Percentiles rank a stretch among this genome's conserved stretches.
Conservation (phyloP, 2,888 invertebrate genomes). For the Griposia aprilina region DNA sequence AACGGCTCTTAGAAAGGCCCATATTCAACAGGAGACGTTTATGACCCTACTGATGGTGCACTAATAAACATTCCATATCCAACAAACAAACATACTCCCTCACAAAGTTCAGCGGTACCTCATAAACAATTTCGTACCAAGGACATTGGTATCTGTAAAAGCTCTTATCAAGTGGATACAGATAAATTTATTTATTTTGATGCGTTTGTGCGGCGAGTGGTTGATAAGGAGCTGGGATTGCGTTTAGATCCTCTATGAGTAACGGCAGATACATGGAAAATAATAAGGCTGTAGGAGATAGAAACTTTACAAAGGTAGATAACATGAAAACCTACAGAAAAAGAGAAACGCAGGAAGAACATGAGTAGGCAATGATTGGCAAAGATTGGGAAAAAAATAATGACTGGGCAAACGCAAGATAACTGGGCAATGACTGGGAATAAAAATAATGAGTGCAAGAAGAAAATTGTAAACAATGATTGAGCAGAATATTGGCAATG, state of each 20-base stretch:
- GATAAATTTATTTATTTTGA: conserved; percentile 66
- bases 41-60: not conserved
- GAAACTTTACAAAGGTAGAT: not conserved
- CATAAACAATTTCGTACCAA: conserved; percentile 47
- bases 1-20: not conserved
- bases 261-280: not conserved
- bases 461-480: not conserved
- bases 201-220: conserved; percentile 53
- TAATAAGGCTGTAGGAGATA: not conserved
- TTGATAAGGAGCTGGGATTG: conserved; percentile 44
- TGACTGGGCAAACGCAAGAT: not conserved
- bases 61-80: not conserved
- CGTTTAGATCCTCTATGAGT: conserved; percentile 39
- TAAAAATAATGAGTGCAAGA: not conserved
- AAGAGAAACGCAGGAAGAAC: not conserved
- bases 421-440: not conserved
- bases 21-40: not conserved
- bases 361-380: not conserved
- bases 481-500: not conserved
- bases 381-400: not conserved
- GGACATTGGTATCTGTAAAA: conserved; percentile 68
- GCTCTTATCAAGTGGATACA: conserved; percentile 66
- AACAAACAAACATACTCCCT: conserved; percentile 24
- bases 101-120: not conserved
- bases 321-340: not conserved